Percentiles rank a stretch among this genome's conserved stretches.
These are phyloP conservation scores for Tylochromis polylepis DNA, from an alignment of 2,113 vertebrate genomes.

Conservation along the genomic window DNA sequence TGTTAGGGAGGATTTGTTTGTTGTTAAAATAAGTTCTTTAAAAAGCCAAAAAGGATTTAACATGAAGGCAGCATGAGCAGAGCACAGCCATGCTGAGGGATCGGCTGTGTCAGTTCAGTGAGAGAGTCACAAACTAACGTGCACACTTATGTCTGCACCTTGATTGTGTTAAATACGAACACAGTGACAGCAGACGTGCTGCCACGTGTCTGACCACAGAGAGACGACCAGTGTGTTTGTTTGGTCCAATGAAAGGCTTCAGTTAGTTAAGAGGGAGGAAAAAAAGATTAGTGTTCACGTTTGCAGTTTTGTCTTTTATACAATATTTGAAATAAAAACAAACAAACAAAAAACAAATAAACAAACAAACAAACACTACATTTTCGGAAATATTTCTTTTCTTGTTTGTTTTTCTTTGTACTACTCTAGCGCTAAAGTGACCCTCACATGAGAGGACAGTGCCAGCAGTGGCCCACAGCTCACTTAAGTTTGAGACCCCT, in stretches of 20 bases:
- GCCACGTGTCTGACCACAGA: no score
- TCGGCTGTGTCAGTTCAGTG: not conserved
- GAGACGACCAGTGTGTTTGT: not conserved
- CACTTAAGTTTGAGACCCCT: not conserved
- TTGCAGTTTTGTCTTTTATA: not conserved
- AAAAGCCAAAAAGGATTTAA: not conserved
- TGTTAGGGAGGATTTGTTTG: not conserved
- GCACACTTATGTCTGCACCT: no score
- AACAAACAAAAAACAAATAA: not conserved
- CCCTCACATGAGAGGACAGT: not conserved
- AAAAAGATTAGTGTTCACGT: no score
- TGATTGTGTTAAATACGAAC: no score
- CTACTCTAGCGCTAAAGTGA: not conserved
- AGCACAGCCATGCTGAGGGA: not conserved
- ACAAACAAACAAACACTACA: not conserved
- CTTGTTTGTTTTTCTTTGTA: not conserved
- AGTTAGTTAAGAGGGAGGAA: no score
- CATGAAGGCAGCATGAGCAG: not conserved
- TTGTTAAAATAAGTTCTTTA: not conserved
- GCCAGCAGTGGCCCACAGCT: not conserved
- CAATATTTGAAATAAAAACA: not conserved
- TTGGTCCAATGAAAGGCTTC: not conserved
- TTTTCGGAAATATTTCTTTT: no score
- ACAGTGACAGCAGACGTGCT: no score
- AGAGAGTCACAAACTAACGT: not conserved